Evolutionary conservation across 2,888 invertebrate genomes (phyloP).

Genomic region (Synanthedon myopaeformis): DNA sequence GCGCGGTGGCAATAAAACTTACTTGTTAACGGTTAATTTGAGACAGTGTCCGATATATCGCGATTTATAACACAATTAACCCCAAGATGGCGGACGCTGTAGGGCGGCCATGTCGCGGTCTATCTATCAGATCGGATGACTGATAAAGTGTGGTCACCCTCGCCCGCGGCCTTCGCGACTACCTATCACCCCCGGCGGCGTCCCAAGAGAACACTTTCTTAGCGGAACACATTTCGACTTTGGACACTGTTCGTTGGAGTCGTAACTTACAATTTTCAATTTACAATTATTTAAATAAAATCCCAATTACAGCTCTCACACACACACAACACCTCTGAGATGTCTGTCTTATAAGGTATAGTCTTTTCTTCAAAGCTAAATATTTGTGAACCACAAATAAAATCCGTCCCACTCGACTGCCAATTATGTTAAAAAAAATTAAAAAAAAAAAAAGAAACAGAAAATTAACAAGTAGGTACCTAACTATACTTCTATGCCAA

Average conservation of each 20-base stretch:
- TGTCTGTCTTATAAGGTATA: no score
- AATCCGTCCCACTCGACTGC: no score
- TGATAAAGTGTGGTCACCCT: slow-evolving; percentile 57
- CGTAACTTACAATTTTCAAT: background rate
- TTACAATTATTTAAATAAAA: no score
- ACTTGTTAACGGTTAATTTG: slow-evolving; percentile 61
- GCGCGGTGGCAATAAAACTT: slow-evolving; percentile 48
- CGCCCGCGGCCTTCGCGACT: slow-evolving; percentile 33
- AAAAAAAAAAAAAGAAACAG: no score
- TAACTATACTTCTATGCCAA: no score
- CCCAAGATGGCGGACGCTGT: slow-evolving; percentile 3
- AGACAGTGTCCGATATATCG: slow-evolving; percentile 43
- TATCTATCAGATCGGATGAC: slow-evolving; percentile 49
- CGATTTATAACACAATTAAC: slow-evolving; percentile 37
- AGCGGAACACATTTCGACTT: slow-evolving; percentile 31
- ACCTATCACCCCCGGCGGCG: slow-evolving; percentile 18
- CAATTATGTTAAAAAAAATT: no score
- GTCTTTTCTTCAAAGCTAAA: no score
- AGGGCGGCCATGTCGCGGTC: slow-evolving; percentile 17
- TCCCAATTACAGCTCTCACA: no score
- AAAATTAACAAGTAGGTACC: no score
- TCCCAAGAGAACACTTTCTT: slow-evolving; percentile 50
- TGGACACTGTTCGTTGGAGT: slow-evolving; percentile 5
- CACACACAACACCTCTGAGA: no score
- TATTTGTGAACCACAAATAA: no score